Conservation (phyloP, 2,888 invertebrate species). For the Deilephila porcellus region DNA sequence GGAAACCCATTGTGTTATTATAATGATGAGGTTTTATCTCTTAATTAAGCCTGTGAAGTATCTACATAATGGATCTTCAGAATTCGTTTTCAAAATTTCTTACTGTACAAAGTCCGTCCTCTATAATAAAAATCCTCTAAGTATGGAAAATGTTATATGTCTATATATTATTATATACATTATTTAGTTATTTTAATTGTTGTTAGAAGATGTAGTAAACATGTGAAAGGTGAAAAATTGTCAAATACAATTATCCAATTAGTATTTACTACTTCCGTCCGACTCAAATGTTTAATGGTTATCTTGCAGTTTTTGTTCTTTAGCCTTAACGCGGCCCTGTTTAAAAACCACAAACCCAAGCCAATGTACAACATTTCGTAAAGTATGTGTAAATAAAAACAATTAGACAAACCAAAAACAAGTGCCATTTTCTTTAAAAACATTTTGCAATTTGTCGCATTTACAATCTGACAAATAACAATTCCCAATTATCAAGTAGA, state of each 20-base stretch:
- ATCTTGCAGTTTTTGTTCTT: not conserved
- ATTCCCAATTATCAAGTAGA: not conserved
- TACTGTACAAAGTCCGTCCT: too few relatives aligned
- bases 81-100: too few relatives aligned
- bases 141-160: too few relatives aligned
- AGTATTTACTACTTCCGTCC: too few relatives aligned
- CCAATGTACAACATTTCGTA: not conserved
- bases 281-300: not conserved
- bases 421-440: not conserved
- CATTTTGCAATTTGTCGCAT: conserved; percentile 4
- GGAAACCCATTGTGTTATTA: not conserved
- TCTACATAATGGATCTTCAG: too few relatives aligned
- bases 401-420: not conserved
- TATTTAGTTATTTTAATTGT: too few relatives aligned
- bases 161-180: too few relatives aligned
- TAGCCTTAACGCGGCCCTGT: not conserved
- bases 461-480: not conserved
- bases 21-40: not conserved
- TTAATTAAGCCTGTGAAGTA: too few relatives aligned
- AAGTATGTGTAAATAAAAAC: conserved; percentile 5
- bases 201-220: too few relatives aligned
- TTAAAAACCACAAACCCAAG: not conserved
- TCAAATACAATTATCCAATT: too few relatives aligned
- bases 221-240: too few relatives aligned
- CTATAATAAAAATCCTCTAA: too few relatives aligned